Base-by-base conservation (phyloP, 2,888 invertebrate genomes). In the Adelphocoris suturalis region DNA sequence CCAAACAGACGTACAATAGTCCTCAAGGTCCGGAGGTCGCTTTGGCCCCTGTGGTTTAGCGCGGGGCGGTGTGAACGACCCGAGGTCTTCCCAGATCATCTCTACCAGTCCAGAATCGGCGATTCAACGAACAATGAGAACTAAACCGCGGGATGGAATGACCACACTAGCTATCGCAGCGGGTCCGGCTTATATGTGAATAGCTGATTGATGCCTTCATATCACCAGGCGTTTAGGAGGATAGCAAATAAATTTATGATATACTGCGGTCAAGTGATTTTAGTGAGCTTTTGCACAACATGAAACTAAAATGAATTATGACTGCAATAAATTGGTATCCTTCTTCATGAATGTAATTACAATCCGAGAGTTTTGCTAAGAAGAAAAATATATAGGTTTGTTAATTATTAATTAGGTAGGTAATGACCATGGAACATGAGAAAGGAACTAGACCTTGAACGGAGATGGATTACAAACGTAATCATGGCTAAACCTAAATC, bases 11-110 rank as follows among this genome's bases (percentile, higher is more conserved):
- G 19, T 12, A 76, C 78, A 78, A 78, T 78, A 16, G 78, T 47
- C 46, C 78, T 19, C 78, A 78, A 78, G 78, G 78, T 46, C 68
- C 23, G 68, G 68, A 68, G 68, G 68, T 68, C 68, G 23, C 23
- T 23, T 23, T 23, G 23, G n/a, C 61, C 61, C 16, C 52, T 52
- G n/a, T 16, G n/a, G 57, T 57, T 1, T 16, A n/a, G 23, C 19
- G 9, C 23, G 68, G 19, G 68, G 68, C 23, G 23, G 23, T 19
- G 68, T 68, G 68, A 68, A 68, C 68, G 68, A 68, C 23, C 68
- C 23, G 19, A 1, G 23, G 68, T 68, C 68, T 23, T 68, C 68
- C 27, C 68, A 19, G 19, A 61, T 61, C 16, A 19, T 19, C 61
- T 16, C 16, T n/a, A 19, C 23, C 27, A 68, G 19, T 23, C 68